phyloP scores from a whole-genome alignment of 2,113 vertebrate species.

The Archilochus colubris region DNA sequence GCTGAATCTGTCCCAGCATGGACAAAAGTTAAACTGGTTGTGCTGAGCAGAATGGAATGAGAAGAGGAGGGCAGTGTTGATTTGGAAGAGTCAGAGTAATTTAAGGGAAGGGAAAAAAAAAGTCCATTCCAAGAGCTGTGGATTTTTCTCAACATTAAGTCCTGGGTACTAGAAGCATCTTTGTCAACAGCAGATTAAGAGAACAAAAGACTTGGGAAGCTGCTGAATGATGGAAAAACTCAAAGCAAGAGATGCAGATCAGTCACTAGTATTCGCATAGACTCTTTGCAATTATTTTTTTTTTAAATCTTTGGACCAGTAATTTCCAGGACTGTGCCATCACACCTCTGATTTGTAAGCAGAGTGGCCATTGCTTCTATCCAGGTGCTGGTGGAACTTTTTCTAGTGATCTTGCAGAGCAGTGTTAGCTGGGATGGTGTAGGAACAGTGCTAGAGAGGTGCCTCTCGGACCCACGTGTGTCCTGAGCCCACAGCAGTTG shows the following conservation, averaged over 20 bases:
- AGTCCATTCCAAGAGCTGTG: fast-evolving
- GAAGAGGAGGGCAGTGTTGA: background rate
- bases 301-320: background rate
- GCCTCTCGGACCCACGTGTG: background rate
- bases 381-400: background rate
- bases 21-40: background rate
- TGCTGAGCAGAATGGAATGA: background rate
- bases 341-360: background rate
- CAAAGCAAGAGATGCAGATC: background rate
- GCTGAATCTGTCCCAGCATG: fast-evolving
- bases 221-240: background rate
- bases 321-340: background rate
- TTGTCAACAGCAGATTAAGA: background rate
- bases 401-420: background rate
- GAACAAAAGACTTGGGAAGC: background rate
- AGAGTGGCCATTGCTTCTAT: background rate
- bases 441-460: background rate
- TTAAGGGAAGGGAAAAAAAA: background rate
- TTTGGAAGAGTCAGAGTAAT: background rate
- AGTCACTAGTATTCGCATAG: background rate
- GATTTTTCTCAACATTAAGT: background rate
- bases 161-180: background rate
- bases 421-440: background rate
- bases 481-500: background rate
- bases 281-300: too few species aligned